Evolutionary conservation across 2,797 vertebrate genomes (phyloP), one percentile per base, ranked within the genome.

Genomic region (Gorsachius magnificus): DNA sequence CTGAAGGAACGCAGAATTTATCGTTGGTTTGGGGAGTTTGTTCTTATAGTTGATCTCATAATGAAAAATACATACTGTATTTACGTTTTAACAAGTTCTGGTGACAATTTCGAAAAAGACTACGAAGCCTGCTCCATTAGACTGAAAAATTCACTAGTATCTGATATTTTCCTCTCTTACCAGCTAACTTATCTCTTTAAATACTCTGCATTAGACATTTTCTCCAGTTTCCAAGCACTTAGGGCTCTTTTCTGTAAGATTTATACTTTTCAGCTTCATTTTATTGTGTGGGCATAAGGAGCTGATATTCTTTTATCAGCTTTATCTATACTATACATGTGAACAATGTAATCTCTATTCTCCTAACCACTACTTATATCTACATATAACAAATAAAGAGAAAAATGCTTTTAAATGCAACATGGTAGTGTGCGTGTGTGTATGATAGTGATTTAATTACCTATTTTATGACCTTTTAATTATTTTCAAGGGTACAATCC

Each of bases 401-500:
- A 71, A 78, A 83, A 89, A 10, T 0, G 2, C 10, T 70, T 84
- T 56, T 10, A 81, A 76, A 83, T 17, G 4, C 12, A 38, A 35
- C 22, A 22, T 22, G 8, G 24, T 50, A 31, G 10, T 5, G 38
- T 25, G 10, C 6, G 29, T 19, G 19, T 16, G 36, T 25, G 20
- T 12, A 13, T 38, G 50, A 50, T 19, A 87, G 29, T 8, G 10
- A 71, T 6, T 77, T 78, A 51, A 51, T 15, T 74, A 57, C 25
- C 35, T 63, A 35, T 38, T 82, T 89, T 71, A 86, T 15, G 61
- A 81, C 29, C 54, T 46, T 89, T 88, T 78, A 94, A 93, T 88
- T 82, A 84, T 74, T 94, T 93, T 90, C 63, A 58, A 66, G 46
- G 8, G 5, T 66, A 75, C 5, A 56, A 89, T 68, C 31, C 18